Evolutionary conservation across 1,140 invertebrate genomes (phyloP).

Genomic region (Charaxes varanes): DNA sequence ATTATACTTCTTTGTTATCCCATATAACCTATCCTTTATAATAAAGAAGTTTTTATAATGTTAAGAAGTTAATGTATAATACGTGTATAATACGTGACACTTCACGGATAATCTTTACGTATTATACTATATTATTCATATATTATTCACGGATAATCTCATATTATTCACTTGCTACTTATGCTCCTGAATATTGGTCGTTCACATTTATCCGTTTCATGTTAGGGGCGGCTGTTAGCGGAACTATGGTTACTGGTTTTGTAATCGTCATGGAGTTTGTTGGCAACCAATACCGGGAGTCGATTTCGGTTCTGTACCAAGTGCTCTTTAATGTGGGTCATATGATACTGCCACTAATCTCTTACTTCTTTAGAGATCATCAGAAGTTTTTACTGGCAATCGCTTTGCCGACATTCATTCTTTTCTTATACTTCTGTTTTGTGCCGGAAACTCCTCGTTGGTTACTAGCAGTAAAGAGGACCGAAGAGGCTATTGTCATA

Average conservation of each 20-base stretch:
- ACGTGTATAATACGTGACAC: too few species aligned
- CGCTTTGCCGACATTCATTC: constrained; percentile 69
- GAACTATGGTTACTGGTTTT: constrained; percentile 78
- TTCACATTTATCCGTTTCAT: constrained; percentile 78
- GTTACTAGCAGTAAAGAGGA: constrained; percentile 77
- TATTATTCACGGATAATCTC: too few species aligned
- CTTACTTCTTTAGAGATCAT: constrained; percentile 75
- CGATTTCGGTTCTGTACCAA: constrained; percentile 77
- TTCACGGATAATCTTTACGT: too few species aligned
- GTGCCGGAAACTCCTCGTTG: constrained; percentile 82
- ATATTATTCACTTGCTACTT: constrained; percentile 74
- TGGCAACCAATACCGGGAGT: constrained; percentile 75
- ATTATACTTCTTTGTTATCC: too few species aligned
- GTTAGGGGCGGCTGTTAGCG: constrained; percentile 76
- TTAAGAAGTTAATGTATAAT: too few species aligned
- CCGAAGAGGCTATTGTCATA: constrained; percentile 75
- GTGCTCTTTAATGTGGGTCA: constrained; percentile 76
- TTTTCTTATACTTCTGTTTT: constrained; percentile 75
- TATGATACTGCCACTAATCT: constrained; percentile 71
- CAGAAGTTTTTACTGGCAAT: constrained; percentile 74
- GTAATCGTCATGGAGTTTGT: constrained; percentile 75
- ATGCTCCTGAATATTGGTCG: constrained; percentile 75
- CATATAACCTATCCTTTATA: too few species aligned
- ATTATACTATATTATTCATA: too few species aligned
- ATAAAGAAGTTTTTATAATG: too few species aligned